Evolutionary conservation across 2,797 vertebrate species (phyloP), one percentile per base, ranked within the genome.

Genomic region (Rallus crepitans): DNA sequence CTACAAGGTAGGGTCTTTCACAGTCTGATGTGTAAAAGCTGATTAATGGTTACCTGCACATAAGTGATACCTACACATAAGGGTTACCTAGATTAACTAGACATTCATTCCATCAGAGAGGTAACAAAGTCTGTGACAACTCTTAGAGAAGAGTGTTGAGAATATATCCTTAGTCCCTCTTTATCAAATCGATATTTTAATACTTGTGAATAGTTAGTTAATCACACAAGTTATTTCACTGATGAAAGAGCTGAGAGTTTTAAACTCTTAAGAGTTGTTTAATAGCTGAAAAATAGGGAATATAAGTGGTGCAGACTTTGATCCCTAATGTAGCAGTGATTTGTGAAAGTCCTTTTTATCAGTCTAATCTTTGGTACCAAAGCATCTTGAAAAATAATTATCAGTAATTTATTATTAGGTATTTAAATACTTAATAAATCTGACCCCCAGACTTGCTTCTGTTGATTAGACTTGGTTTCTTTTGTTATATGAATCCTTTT

Each of bases 31-130:
- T 45, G 42, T 45, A 45, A 45, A 45, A 45, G 42, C 42, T 50
- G 27, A 45, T 15, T 52, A 68, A n/a, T 12, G 9, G 3, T 40
- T 35, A 15, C 5, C 17, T 25, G 9, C 20, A 20, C 0, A 0
- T 25, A 17, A 33, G 12, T 5, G 18, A 66, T 53, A 45, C 27
- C 27, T 55, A 21, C 30, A 53, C n/a, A 21, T 42, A 13, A 28
- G 13, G 7, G 10, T 65, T 72, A 37, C 40, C 50, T n/a, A 27
- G 9, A 57, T n/a, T 35, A 71, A 15, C 33, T 28, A 42, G 33
- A 23, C 13, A 15, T 65, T 88, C 0, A 18, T 45, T 63, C 21
- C 42, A 79, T 10, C 16, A 71, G 31, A 61, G 27, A 37, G 6
- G 24, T 19, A 56, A 24, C 4, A 19, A 13, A 19, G 9, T 37